Base-by-base conservation (phyloP, 35 echinoderm and acorn worm genomes). In the Acanthaster planci region DNA sequence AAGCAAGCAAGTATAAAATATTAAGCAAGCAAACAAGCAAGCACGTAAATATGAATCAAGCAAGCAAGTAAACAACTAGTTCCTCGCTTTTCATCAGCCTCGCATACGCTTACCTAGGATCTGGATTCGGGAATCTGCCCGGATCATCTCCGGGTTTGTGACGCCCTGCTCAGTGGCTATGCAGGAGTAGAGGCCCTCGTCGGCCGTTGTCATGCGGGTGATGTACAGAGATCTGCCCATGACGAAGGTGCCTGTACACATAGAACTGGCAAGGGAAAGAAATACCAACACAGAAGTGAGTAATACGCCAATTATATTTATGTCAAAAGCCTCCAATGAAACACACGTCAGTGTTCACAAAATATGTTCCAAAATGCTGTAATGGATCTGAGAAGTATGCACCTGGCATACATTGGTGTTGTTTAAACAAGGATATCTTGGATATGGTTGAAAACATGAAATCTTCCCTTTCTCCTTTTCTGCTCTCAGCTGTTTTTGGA, bases 151-250 rank as follows among this genome's bases (percentile, higher is more conserved):
- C 6, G 84, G 84, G 23, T 52, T 42, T 17, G 3, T 2, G 35
- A 8, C 77, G 18, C 67, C 67, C 31, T 35, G 64, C 38, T 86
- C 83, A n/a, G 84, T 78, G 8, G 68, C 84, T 26, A 21, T 21
- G 18, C 84, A 86, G 34, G 68, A 34, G 31, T 86, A 86, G 0
- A 39, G 29, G 1, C 84, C 84, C 18, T 67, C 32, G 38, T 85
- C 83, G 12, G 50, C 40, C 14, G 16, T 22, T 7, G 26, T 18
- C n/a, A 86, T 76, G 12, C 22, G 31, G 64, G 19, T 40, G n/a
- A 77, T 40, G 26, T 55, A 32, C 26, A 86, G 44, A n/a, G 84
- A 54, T 67, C 51, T 77, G 68, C 76, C 76, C 0, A 78, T 32
- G 26, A 50, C 21, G 31, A 77, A 72, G 34, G 64, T 86, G 35